phyloP scores from a whole-genome alignment of 2,113 vertebrate genomes.

The Ameiurus melas region DNA sequence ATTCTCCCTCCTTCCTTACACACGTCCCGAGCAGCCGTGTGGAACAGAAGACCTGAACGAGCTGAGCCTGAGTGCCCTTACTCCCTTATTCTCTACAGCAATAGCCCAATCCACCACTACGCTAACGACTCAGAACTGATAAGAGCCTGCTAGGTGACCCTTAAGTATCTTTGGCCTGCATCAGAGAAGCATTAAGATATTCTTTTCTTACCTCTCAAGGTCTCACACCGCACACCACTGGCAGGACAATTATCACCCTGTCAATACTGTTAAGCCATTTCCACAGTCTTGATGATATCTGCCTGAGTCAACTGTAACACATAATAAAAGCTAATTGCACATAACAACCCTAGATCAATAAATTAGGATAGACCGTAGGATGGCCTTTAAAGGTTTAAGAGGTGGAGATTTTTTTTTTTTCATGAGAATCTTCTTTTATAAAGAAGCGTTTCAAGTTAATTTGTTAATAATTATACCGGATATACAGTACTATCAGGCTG shows the following conservation, averaged over 20 bases:
- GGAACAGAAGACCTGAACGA: slow-evolving; percentile 45
- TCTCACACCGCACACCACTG: slow-evolving; percentile 24
- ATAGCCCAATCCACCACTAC: slow-evolving; percentile 56
- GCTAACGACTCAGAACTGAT: slow-evolving; percentile 72
- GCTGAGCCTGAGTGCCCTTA: slow-evolving; percentile 42
- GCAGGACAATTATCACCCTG: slow-evolving; percentile 51
- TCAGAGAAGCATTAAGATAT: slow-evolving; percentile 60
- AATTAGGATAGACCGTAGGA: slow-evolving; percentile 58
- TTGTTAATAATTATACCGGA: not conserved
- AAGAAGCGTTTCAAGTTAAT: slow-evolving; percentile 23
- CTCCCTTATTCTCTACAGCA: slow-evolving; percentile 43
- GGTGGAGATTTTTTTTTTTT: slow-evolving; percentile 33
- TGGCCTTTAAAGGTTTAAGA: slow-evolving; percentile 63
- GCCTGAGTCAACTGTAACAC: slow-evolving; percentile 61
- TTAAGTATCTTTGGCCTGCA: slow-evolving; percentile 44
- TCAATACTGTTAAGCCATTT: slow-evolving; percentile 64
- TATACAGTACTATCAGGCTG: not conserved
- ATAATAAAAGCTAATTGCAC: slow-evolving; percentile 73
- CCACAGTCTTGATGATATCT: slow-evolving; percentile 64
- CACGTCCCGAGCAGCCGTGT: slow-evolving; percentile 25
- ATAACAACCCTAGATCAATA: slow-evolving; percentile 63
- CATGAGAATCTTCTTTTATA: not conserved
- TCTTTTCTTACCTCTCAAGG: slow-evolving; percentile 52
- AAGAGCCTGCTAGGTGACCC: slow-evolving; percentile 52
- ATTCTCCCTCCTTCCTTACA: slow-evolving; percentile 47